Base-by-base conservation (phyloP, 64 coral and sea anemone genomes). In the Dendrophyllia cribrosa region DNA sequence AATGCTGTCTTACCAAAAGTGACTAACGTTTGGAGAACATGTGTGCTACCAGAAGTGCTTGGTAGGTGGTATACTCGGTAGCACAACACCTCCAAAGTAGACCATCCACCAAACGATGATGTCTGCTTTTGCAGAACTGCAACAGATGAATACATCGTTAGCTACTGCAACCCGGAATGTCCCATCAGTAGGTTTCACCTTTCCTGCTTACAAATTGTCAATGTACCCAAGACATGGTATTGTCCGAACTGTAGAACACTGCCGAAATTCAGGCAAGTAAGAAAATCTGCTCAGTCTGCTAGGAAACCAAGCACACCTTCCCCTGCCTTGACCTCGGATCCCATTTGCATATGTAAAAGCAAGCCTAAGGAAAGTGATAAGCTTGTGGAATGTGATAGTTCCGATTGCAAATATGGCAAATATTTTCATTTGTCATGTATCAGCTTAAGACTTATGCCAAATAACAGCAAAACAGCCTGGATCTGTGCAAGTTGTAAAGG, bases 391-490 rank as follows among this genome's bases (percentile, higher is more conserved):
- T 94, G 93, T 56, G 10, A 55, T 14, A 94, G 85, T 67, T 51
- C 19, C 9, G 15, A 59, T 48, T 94, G 92, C 59, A 62, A 51
- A 4, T 67, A 77, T 72, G 80, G 93, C 1, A 76, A 79, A 34
- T 86, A 47, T 86, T 90, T 86, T 48, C 88, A 90, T 72, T 71
- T 95, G 34, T 10, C 76, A 48, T 93, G 86, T 49, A 20, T 93
- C 1, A 14, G 12, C 20, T 25, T 73, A 51, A 88, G 81, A 71
- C 68, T 75, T 20, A 88, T 88, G 85, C 85, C 93, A 49, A 95
- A 79, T 68, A 90, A 95, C 74, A 71, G 60, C 12, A 77, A 86
- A 77, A 72, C 69, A 9, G 79, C 73, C 47, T 93, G 85, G 91
- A n/a, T 93, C 20, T 87, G 85, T 81, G 43, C 85, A 19, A 56